Evolutionary conservation across 2,797 vertebrate genomes (phyloP), one percentile per base, ranked within the genome.

Genomic region (Sebastes nivosus): DNA sequence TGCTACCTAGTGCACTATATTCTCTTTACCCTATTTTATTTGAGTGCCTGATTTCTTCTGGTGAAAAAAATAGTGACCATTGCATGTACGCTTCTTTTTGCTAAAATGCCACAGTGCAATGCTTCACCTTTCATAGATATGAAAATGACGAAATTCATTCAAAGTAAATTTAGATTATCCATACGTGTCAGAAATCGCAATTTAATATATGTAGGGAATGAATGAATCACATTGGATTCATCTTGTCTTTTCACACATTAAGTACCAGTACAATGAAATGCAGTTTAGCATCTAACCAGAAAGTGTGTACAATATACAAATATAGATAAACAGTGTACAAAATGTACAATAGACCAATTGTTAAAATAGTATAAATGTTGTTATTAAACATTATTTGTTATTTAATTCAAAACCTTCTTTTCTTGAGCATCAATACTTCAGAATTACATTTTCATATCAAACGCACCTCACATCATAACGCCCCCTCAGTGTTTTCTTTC

Each of bases 391-490:
- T 14, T 4, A 52, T 42, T n/a, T 60, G 20, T 25, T 67, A 27
- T 27, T 55, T 52, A 42, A 65, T 52, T 67, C 7, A 63, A 54
- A 57, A 27, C 13, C 25, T 64, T 8, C 10, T 20, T 58, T 52
- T 75, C 8, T 11, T 12, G n/a, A 30, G 13, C 22, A 60, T 67
- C 11, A 66, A 42, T 29, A 52, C 64, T 58, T 72, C 2, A 57
- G 12, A 66, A 74, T 70, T n/a, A 54, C 42, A 71, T 76, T 74
- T 61, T 71, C 70, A 59, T 18, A 64, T 77, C 34, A 72, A 68
- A 38, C 3, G 30, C 55, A 54, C 22, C 63, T 66, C 68, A 34
- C 52, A 55, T 65, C 64, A 38, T 3, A n/a, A 36, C 30, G 4
- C 11, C 65, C 36, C 25, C 34, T 58, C 66, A 32, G 24, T 83